Percentiles rank a stretch among this genome's conserved stretches.
These are phyloP conservation scores for Umimayanthus chanpuru DNA, from an alignment of 92 coral and sea anemone species.

Conservation along the genomic window DNA sequence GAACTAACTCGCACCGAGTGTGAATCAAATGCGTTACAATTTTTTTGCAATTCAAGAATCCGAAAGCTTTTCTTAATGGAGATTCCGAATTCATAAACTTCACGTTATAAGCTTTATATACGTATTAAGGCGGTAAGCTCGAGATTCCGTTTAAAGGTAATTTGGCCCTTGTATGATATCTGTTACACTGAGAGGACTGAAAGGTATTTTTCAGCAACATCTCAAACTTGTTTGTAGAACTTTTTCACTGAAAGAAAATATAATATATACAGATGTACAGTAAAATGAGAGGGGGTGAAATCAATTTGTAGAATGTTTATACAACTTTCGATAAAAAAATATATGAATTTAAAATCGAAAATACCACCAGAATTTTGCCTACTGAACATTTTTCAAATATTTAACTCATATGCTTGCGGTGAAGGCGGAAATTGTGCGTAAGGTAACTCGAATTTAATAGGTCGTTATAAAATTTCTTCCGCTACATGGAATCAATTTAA, in stretches of 20 bases:
- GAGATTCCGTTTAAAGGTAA: not conserved
- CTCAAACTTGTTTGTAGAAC: not conserved
- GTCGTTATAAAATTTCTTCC: not conserved
- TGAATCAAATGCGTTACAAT: too few species aligned
- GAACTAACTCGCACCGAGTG: not conserved
- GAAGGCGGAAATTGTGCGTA: not conserved
- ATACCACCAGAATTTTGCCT: not conserved
- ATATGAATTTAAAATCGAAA: not conserved
- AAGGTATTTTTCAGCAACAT: not conserved
- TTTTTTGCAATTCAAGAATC: too few species aligned
- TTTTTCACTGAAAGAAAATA: not conserved
- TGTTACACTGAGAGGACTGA: not conserved
- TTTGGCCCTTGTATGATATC: not conserved
- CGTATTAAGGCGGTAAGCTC: too few species aligned
- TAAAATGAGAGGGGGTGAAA: not conserved
- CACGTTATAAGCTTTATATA: too few species aligned
- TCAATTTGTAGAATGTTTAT: not conserved
- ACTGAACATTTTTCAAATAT: not conserved
- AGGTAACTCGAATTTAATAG: not conserved
- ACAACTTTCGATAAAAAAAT: not conserved
- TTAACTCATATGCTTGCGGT: not conserved
- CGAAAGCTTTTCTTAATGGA: too few species aligned
- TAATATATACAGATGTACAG: slow-evolving; percentile 18
- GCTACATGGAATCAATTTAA: not conserved
- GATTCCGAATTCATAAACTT: too few species aligned